Conservation (phyloP, 2,113 vertebrate species). For the Odocoileus virginianus region DNA sequence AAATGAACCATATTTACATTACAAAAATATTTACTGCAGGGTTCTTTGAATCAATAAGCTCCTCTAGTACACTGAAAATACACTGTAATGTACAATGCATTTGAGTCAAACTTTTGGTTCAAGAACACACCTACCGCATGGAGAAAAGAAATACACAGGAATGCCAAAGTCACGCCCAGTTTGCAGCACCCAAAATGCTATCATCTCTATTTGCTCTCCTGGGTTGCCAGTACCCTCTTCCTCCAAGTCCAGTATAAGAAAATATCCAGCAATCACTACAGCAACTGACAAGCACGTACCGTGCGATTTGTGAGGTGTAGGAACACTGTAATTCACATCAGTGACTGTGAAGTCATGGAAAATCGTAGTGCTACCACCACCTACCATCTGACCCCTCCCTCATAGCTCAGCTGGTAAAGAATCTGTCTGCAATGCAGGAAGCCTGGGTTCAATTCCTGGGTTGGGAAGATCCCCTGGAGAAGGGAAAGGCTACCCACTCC, state of each 20-base stretch:
- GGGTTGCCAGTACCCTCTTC: not conserved
- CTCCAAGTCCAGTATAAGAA: not conserved
- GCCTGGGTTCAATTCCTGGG: not conserved
- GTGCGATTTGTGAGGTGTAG: not conserved
- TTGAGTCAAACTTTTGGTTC: not conserved
- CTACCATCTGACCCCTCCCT: not conserved
- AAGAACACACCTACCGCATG: not conserved
- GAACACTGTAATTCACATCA: accelerated
- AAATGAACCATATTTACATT: not conserved
- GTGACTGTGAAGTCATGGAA: not conserved
- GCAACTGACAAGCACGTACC: accelerated
- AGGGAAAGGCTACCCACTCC: not conserved
- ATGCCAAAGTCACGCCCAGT: not conserved
- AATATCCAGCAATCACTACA: not conserved
- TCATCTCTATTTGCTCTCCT: not conserved
- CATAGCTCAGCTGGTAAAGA: not conserved
- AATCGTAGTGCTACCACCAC: not conserved
- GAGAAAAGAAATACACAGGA: not conserved
- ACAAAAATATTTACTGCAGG: not conserved
- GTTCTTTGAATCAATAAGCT: not conserved
- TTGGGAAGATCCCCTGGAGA: not conserved
- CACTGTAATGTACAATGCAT: not conserved
- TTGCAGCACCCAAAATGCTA: not conserved
- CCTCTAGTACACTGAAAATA: not conserved
- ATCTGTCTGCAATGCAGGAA: not conserved